A percentile compares a stretch with the other conserved stretches of the same genome.
These are phyloP conservation scores for Nothocercus julius DNA, from an alignment of 2,113 vertebrate genomes.

Conservation along the genomic window DNA sequence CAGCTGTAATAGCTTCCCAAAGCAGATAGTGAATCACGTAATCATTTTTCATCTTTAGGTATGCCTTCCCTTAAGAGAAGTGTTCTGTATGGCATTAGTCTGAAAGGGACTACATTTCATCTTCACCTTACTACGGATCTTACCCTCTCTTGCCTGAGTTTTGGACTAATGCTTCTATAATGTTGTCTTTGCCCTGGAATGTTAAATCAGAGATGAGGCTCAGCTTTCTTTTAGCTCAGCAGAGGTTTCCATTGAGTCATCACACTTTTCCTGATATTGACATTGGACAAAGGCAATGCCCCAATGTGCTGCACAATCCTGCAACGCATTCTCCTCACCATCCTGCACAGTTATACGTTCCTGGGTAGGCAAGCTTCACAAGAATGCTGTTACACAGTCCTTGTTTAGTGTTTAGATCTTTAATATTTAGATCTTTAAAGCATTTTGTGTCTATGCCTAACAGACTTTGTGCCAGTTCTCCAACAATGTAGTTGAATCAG, in stretches of 20 bases:
- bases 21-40: not conserved
- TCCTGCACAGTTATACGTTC: not conserved
- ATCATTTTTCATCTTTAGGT: not conserved
- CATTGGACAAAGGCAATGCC: not conserved
- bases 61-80: not conserved
- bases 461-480: conserved; percentile 51
- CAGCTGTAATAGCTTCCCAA: not conserved
- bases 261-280: not conserved
- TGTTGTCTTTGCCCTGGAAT: not conserved
- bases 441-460: conserved; percentile 61
- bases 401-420: conserved; percentile 71
- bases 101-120: not conserved
- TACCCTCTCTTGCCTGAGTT: not conserved
- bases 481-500: conserved; percentile 70
- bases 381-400: conserved; percentile 53
- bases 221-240: not conserved
- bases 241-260: not conserved
- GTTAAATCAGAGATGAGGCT: not conserved
- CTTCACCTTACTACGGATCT: not conserved
- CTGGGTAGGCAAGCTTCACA: not conserved
- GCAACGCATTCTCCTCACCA: not conserved
- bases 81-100: not conserved
- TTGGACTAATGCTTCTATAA: not conserved
- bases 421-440: conserved; percentile 73
- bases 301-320: not conserved